phyloP scores from a whole-genome alignment of 2,888 invertebrate species.

The Nudaria mundana region DNA sequence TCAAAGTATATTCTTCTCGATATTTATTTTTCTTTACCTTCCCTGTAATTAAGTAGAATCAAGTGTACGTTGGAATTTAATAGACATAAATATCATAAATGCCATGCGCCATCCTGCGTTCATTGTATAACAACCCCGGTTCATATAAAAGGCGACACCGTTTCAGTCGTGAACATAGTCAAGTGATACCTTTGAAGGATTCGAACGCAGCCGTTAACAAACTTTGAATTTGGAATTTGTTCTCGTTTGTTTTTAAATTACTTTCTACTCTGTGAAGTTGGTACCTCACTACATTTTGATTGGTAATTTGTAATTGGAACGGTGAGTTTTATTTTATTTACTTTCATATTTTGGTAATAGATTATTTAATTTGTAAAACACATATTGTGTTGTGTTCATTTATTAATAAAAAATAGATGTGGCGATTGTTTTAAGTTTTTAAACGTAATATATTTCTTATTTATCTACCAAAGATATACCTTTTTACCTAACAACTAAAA shows the following conservation, averaged over 20 bases:
- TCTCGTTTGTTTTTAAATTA: slow-evolving; percentile 31
- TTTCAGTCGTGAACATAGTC: slow-evolving; percentile 41
- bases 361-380: too few species aligned
- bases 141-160: slow-evolving; percentile 41
- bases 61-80: too few species aligned
- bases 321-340: slow-evolving; percentile 19
- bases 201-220: slow-evolving; percentile 25
- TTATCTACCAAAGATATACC: too few species aligned
- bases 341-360: too few species aligned
- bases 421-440: too few species aligned
- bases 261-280: slow-evolving; percentile 29
- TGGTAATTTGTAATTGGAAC: slow-evolving; percentile 22
- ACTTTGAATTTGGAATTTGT: slow-evolving; percentile 19
- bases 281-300: slow-evolving; percentile 25
- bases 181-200: slow-evolving; percentile 36
- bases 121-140: slow-evolving; percentile 39
- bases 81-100: slow-evolving; percentile 8
- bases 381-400: too few species aligned
- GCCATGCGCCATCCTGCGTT: slow-evolving; percentile 15
- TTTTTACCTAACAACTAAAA: too few species aligned
- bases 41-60: too few species aligned
- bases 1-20: too few species aligned
- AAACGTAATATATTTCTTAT: too few species aligned
- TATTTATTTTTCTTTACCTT: too few species aligned
- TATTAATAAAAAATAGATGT: too few species aligned